Conservation (phyloP, 1,140 invertebrate species). For the Metaphire vulgaris region DNA sequence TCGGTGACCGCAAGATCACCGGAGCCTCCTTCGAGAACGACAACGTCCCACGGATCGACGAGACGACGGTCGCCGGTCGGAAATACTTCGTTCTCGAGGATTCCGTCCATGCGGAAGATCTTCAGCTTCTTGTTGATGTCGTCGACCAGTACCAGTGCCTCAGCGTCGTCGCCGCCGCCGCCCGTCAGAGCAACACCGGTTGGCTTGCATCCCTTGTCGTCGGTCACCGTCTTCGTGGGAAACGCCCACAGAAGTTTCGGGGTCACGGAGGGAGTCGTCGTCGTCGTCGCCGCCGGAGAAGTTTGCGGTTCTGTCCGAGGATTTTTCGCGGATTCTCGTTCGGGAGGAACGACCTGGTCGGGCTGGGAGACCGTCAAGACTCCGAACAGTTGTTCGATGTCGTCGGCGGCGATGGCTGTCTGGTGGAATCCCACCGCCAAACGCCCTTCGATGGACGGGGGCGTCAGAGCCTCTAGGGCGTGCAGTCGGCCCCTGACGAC, state of each 20-base stretch:
- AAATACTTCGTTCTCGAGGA: not conserved
- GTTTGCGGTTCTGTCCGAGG: too few relatives aligned
- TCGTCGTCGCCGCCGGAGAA: not conserved
- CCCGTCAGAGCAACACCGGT: not conserved
- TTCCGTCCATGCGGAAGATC: not conserved
- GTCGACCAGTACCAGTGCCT: conserved; percentile 3
- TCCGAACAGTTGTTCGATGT: not conserved
- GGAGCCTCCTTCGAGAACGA: not conserved
- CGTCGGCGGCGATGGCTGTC: not conserved
- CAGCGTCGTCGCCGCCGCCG: not conserved
- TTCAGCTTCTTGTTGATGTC: conserved; percentile 25
- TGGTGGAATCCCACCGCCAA: not conserved
- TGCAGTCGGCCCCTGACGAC: not conserved
- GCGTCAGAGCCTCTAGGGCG: not conserved
- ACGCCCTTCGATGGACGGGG: not conserved
- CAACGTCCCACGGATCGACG: conserved; percentile 19
- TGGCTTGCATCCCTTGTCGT: conserved; percentile 20
- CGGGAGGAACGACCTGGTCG: not conserved
- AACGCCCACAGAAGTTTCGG: conserved; percentile 1
- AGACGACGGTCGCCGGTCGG: not conserved
- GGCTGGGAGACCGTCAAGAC: not conserved
- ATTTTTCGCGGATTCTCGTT: not conserved
- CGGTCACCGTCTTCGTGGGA: conserved; percentile 1
- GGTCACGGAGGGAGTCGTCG: not conserved
- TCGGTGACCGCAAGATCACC: conserved; percentile 15